Evolutionary conservation across 2,113 vertebrate species (phyloP).

Genomic region (Bettongia penicillata): DNA sequence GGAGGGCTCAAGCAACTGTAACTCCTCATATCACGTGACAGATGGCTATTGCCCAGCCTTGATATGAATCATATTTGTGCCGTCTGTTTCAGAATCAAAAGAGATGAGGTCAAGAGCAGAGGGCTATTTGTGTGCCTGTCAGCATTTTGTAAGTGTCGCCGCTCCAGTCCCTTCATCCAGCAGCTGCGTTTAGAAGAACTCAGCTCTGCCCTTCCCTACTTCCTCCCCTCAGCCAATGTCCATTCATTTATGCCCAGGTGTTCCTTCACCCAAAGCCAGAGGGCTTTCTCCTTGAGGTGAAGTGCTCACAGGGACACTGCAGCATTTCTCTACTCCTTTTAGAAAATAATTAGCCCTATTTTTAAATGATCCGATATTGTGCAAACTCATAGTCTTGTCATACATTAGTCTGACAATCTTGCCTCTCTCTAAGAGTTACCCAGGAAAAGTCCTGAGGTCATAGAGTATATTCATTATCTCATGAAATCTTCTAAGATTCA

Average conservation of each 20-base stretch:
- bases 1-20: slow-evolving; percentile 32
- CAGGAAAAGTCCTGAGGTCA: slow-evolving; percentile 4
- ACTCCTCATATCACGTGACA: slow-evolving; percentile 32
- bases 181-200: neutral
- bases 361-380: neutral
- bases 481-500: neutral
- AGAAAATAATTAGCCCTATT: neutral
- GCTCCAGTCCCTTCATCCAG: neutral
- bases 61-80: slow-evolving; percentile 43
- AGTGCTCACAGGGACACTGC: neutral
- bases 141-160: slow-evolving; percentile 7
- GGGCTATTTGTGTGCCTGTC: slow-evolving; percentile 24
- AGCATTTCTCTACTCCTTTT: neutral
- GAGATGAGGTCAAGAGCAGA: neutral
- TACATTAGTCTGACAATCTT: slow-evolving; percentile 7
- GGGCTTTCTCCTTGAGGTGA: neutral
- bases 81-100: slow-evolving; percentile 42
- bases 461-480: slow-evolving; percentile 8
- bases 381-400: slow-evolving; percentile 15
- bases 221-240: neutral
- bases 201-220: no score
- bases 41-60: slow-evolving; percentile 49
- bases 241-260: neutral
- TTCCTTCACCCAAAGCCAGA: neutral
- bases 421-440: neutral